A percentile compares a stretch with the other conserved stretches of the same genome.
These are phyloP conservation scores for Tribolium madens DNA, from an alignment of 1,140 invertebrate genomes.

Conservation along the genomic window DNA sequence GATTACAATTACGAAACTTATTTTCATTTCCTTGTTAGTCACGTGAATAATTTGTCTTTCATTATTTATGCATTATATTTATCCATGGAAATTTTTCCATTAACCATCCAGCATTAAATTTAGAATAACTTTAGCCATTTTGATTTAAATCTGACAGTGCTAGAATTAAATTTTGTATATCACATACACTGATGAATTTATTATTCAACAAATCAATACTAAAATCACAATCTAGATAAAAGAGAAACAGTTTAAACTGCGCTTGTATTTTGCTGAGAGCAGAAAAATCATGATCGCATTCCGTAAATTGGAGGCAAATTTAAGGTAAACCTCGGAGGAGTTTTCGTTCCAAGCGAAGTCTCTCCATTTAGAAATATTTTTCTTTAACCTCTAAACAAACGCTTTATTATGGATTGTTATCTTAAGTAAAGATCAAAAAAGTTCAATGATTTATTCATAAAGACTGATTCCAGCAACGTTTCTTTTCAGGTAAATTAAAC, in stretches of 20 bases:
- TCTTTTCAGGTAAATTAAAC: conserved; percentile 15
- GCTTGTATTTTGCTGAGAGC: neutral
- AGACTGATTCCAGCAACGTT: neutral
- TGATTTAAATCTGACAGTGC: conserved; percentile 4
- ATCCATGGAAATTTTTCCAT: neutral
- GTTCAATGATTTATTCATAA: conserved; percentile 34
- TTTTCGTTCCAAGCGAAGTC: neutral
- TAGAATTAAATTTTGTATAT: conserved; percentile 1
- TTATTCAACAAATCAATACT: neutral
- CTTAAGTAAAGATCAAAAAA: conserved; percentile 5
- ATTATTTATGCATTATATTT: conserved; percentile 16
- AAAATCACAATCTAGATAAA: neutral
- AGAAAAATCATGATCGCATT: neutral
- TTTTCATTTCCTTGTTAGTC: conserved; percentile 1
- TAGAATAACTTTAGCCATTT: neutral
- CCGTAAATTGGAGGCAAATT: neutral
- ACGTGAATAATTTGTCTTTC: neutral
- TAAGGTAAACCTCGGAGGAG: neutral
- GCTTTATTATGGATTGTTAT: conserved; percentile 1
- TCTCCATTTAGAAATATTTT: neutral
- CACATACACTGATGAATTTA: neutral
- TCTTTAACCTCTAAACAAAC: neutral
- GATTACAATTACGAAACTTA: neutral
- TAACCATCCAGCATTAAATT: neutral
- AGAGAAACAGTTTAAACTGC: neutral